phyloP scores from a whole-genome alignment of 2,888 invertebrate species.

The Sarcophaga variegata region DNA sequence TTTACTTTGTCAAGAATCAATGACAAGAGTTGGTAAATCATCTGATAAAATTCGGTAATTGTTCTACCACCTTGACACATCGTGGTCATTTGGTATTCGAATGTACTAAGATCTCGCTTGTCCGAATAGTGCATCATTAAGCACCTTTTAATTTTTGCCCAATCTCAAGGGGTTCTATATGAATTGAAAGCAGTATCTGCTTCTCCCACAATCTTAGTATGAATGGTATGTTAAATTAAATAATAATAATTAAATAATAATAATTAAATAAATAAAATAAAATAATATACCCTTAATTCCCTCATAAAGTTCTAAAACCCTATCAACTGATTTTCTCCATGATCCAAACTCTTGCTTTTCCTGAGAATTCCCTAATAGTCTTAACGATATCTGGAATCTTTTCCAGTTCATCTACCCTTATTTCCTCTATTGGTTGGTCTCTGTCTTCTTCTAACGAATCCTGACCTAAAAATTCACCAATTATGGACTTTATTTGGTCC shows the following conservation, averaged over 20 bases:
- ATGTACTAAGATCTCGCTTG: slow-evolving; percentile 14
- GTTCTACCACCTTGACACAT: slow-evolving; percentile 13
- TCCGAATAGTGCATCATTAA: slow-evolving; percentile 4
- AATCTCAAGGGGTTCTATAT: slow-evolving; percentile 27
- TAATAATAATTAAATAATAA: neutral
- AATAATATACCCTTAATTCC: neutral
- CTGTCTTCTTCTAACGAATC: neutral
- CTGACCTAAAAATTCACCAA: neutral
- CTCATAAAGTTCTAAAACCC: neutral
- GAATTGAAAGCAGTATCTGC: slow-evolving; percentile 33
- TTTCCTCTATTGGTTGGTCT: neutral
- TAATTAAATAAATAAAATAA: no score
- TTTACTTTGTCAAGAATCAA: slow-evolving; percentile 24
- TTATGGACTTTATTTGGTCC: neutral
- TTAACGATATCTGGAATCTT: slow-evolving; percentile 25
- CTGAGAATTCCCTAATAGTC: slow-evolving; percentile 39
- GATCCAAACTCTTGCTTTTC: slow-evolving; percentile 30
- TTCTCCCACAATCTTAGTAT: slow-evolving; percentile 11
- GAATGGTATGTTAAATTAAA: slow-evolving; percentile 7
- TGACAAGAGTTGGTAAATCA: slow-evolving; percentile 28
- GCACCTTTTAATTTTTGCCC: slow-evolving; percentile 16
- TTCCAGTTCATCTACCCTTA: neutral
- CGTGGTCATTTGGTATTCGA: slow-evolving; percentile 35
- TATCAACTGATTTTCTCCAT: slow-evolving; percentile 32
- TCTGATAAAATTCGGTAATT: slow-evolving; percentile 35